Evolutionary conservation across 2,797 vertebrate genomes (phyloP).

Genomic region (Danio choprae): DNA sequence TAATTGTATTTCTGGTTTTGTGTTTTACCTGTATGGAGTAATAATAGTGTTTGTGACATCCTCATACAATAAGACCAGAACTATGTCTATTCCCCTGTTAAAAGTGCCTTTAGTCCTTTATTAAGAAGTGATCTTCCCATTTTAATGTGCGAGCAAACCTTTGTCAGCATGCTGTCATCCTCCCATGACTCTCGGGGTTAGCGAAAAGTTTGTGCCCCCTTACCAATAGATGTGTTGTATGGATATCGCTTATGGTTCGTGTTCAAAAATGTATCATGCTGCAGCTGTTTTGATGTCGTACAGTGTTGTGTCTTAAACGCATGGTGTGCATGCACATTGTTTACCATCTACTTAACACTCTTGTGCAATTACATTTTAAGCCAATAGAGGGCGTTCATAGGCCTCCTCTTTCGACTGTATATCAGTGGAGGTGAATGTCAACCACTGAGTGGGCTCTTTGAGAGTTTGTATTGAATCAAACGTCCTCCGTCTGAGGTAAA

Average conservation of each 20-base stretch:
- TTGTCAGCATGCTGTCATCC: slow-evolving; percentile 36
- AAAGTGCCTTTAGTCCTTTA: slow-evolving; percentile 63
- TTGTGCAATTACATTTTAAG: slow-evolving; percentile 44
- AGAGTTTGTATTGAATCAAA: slow-evolving; percentile 31
- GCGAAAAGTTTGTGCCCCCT: slow-evolving; percentile 11
- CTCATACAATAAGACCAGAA: slow-evolving; percentile 1
- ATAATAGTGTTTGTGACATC: slow-evolving; percentile 10
- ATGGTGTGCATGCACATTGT: slow-evolving; percentile 36
- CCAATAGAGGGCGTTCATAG: slow-evolving; percentile 49
- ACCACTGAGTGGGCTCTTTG: slow-evolving; percentile 26
- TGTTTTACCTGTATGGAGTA: slow-evolving; percentile 26
- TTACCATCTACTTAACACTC: slow-evolving; percentile 29
- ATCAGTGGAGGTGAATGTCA: slow-evolving; percentile 42
- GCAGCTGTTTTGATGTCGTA: slow-evolving; percentile 13
- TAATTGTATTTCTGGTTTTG: slow-evolving; percentile 14
- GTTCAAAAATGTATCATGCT: slow-evolving; percentile 14
- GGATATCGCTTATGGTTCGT: slow-evolving; percentile 20
- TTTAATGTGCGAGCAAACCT: slow-evolving; percentile 30
- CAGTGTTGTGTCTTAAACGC: slow-evolving; percentile 35
- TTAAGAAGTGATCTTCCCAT: slow-evolving; percentile 22
- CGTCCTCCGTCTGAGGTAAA: slow-evolving; percentile 14
- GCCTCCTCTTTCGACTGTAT: slow-evolving; percentile 27
- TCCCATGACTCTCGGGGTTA: background rate
- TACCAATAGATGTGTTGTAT: slow-evolving; percentile 16
- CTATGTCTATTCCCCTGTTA: slow-evolving; percentile 36